These are phyloP conservation scores for Masnerella sp. DNA, from an alignment of 2,888 invertebrate species.

Conservation along the genomic window DNA sequence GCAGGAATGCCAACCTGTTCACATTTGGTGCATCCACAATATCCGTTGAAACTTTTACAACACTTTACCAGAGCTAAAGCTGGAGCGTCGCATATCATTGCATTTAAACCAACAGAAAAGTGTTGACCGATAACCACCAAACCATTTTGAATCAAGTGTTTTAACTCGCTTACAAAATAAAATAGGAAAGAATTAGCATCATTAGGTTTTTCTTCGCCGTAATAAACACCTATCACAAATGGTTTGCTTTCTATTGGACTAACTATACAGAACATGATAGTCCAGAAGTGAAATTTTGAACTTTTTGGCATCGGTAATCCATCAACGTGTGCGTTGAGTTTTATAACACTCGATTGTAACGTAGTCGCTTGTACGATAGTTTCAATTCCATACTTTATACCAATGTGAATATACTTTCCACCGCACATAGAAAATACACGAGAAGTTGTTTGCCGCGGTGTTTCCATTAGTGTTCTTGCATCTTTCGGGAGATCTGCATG, in stretches of 20 bases:
- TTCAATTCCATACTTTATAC: not conserved
- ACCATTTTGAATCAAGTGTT: constrained; percentile 5
- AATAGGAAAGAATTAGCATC: not conserved
- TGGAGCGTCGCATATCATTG: constrained; percentile 12
- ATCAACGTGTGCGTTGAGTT: not conserved
- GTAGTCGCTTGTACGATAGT: not conserved
- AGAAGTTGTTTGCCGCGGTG: not conserved
- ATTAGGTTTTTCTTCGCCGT: not conserved
- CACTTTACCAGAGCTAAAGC: constrained; percentile 6
- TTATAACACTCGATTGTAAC: not conserved
- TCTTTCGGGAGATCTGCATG: constrained; percentile 3
- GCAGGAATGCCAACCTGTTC: not conserved
- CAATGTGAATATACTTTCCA: constrained; percentile 6
- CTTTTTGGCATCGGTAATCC: constrained; percentile 3
- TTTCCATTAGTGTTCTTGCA: constrained; percentile 5
- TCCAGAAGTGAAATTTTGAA: not conserved
- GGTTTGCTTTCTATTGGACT: constrained; percentile 3
- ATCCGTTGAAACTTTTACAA: not conserved
- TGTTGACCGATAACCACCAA: not conserved
- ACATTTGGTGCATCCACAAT: constrained; percentile 9
- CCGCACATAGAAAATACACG: not conserved
- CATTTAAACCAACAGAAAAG: not conserved
- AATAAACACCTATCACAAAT: constrained; percentile 3
- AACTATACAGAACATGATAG: not conserved
- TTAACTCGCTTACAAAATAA: constrained; percentile 8